Base-by-base conservation (phyloP, 2,888 invertebrate genomes). In the Steinernema scapterisci region DNA sequence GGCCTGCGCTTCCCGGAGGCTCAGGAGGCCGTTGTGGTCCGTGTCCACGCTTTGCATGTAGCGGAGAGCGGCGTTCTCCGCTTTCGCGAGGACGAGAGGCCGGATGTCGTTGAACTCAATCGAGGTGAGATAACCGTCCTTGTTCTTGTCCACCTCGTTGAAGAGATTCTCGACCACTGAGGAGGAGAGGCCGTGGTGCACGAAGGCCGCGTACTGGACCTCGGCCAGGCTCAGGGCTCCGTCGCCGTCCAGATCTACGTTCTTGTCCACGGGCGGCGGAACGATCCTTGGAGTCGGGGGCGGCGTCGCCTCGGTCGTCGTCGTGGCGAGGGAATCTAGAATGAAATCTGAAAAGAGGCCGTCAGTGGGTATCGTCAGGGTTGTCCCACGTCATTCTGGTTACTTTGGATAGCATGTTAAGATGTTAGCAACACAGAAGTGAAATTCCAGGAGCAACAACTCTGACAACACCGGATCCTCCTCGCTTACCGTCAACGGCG, bases 131-230 rank as follows among this genome's bases (percentile, higher is more conserved):
- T 78, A 76, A 6, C 82, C 82, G 52, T 80, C 81, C 48, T 78
- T 74, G 71, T 80, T 81, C 46, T 70, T 73, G 51, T 79, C 79
- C 27, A 84, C 84, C 79, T 84, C 78, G 44, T 83, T 81, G 77
- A 86, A 85, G 72, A 84, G 77, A 38, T 80, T 80, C 74, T 85
- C 81, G n/a, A 86, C 83, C 27, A 86, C 86, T n/a, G 80, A 80
- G n/a, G 82, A 83, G 0, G 83, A 81, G n/a, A 85, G 79, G n/a
- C 85, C 84, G 73, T 85, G 84, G 73, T 85, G 84, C 23, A 84
- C 82, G 54, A 86, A 86, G 19, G 85, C 86, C 21, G 86, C 86
- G 76, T 86, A 86, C 46, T 85, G 82, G 13, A 85, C 84, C 75
- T 86, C 86, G 27, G 79, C 76, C 48, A 86, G 77, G 51, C 81